These are phyloP conservation scores for Neopipo cinnamomea DNA, from an alignment of 2,113 vertebrate species.

Conservation along the genomic window DNA sequence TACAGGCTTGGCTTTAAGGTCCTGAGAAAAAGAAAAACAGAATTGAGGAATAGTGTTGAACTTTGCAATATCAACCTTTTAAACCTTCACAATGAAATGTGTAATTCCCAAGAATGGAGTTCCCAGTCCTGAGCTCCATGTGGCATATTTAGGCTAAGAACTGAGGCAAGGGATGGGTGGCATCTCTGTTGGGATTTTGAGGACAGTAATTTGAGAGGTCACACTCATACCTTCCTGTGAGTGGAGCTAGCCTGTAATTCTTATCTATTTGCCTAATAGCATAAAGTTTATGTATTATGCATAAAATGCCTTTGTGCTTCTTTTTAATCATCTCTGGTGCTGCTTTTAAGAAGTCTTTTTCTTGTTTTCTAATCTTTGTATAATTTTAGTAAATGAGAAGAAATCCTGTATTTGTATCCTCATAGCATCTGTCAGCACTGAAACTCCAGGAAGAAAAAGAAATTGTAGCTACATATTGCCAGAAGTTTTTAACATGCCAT, in stretches of 20 bases:
- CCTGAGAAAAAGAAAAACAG: not conserved
- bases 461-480: not conserved
- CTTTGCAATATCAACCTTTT: not conserved
- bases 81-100: not conserved
- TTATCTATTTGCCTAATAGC: not conserved
- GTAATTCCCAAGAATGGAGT: not conserved
- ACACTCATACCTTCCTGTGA: not conserved
- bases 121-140: not conserved
- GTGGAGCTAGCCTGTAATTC: not conserved
- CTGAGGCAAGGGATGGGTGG: not conserved
- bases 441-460: not conserved
- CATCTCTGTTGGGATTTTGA: not conserved
- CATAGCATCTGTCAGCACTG: not conserved
- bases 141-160: not conserved
- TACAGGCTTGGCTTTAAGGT: not conserved
- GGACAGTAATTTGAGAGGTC: not conserved
- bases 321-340: not conserved
- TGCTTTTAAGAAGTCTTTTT: not conserved
- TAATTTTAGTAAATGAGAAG: not conserved
- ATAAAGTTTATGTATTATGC: not conserved
- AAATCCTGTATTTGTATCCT: not conserved
- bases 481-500: not conserved
- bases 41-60: not conserved
- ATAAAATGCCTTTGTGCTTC: not conserved
- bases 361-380: not conserved